Conservation (phyloP, 2,797 vertebrate genomes). For the Cirrhinus molitorella region DNA sequence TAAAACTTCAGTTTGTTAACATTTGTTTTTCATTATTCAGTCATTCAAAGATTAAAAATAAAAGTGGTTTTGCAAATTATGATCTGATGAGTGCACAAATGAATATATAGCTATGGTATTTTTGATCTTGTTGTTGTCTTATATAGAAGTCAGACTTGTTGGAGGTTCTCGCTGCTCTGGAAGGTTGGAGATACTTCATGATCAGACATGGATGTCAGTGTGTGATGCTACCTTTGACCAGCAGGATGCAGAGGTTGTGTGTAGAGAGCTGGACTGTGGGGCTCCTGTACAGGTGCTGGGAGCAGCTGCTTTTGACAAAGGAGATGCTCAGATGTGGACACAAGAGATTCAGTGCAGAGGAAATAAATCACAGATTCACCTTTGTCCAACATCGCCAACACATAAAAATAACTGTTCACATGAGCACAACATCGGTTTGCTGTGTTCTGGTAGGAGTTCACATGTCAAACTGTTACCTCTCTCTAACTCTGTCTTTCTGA, state of each 20-base stretch:
- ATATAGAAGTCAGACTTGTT: conserved; percentile 27
- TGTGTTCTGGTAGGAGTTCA: not conserved
- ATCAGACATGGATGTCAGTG: no score
- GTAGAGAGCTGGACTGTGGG: no score
- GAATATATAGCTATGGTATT: not conserved
- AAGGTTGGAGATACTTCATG: no score
- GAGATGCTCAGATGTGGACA: no score
- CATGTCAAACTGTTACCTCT: not conserved
- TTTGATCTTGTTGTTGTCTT: not conserved
- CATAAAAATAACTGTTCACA: not conserved
- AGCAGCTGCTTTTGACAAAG: no score
- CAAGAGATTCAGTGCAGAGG: no score
- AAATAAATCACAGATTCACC: no score
- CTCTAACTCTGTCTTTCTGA: not conserved
- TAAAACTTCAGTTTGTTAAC: no score
- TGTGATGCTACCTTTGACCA: no score
- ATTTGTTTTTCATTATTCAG: not conserved
- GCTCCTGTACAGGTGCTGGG: no score
- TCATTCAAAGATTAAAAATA: not conserved
- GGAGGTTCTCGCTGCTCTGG: conserved; percentile 26
- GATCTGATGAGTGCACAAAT: not conserved
- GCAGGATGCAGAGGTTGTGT: no score
- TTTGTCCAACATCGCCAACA: no score
- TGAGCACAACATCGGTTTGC: not conserved
- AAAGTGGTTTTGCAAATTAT: not conserved